Evolutionary conservation across 2,888 invertebrate genomes (phyloP).

Genomic region (Cartodere bifasciata): DNA sequence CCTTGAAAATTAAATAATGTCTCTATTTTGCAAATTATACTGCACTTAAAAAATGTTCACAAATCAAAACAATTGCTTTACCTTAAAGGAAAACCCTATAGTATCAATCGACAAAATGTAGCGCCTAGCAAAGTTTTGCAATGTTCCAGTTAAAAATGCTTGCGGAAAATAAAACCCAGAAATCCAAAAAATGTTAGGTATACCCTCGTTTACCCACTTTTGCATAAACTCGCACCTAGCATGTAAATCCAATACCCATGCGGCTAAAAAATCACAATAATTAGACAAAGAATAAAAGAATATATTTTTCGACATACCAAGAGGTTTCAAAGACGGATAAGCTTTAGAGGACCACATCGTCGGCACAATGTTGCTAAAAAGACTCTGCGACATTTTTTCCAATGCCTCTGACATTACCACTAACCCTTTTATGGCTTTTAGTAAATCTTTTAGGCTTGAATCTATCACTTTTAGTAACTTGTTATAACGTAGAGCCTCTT

Average conservation of each 20-base stretch:
- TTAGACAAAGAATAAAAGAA: background rate
- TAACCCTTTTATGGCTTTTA: conserved; percentile 63
- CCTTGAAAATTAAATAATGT: conserved; percentile 36
- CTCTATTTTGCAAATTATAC: background rate
- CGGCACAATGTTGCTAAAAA: conserved; percentile 59
- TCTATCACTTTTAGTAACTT: conserved; percentile 45
- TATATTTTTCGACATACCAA: conserved; percentile 37
- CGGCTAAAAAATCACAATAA: conserved; percentile 37
- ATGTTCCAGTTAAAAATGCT: conserved; percentile 69
- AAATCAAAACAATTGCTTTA: conserved; percentile 22
- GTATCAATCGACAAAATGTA: conserved; percentile 65
- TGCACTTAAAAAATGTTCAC: background rate
- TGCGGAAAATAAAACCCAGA: conserved; percentile 80
- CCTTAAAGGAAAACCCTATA: conserved; percentile 48
- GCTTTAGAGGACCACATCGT: conserved; percentile 54
- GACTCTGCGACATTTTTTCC: conserved; percentile 53
- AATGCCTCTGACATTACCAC: conserved; percentile 67
- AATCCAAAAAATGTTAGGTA: conserved; percentile 69
- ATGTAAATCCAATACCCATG: conserved; percentile 53
- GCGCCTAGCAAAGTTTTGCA: conserved; percentile 72
- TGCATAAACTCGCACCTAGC: conserved; percentile 50
- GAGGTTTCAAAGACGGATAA: conserved; percentile 55
- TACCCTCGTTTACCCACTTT: conserved; percentile 52
- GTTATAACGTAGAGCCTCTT: conserved; percentile 74
- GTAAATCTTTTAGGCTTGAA: conserved; percentile 44